Evolutionary conservation across 2,113 vertebrate genomes (phyloP), one percentile per base, ranked within the genome.

Genomic region (Leptobrachium ailaonicum): DNA sequence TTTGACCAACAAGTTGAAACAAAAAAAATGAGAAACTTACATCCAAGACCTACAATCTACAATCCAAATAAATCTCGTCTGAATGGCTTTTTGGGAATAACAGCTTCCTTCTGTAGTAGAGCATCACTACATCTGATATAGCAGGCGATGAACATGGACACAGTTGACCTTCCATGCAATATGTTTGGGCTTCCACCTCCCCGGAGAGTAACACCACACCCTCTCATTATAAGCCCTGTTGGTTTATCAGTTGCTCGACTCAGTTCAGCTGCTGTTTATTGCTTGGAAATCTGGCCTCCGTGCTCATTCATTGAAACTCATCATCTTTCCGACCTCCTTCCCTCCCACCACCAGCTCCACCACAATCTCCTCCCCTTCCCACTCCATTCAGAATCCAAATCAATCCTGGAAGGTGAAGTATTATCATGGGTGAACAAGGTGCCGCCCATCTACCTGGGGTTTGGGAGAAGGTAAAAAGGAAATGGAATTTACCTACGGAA

Each of bases 401-500:
- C 56, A 14, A 60, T 60, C 11, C 1, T 14, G 13, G 13, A 12
- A 50, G 47, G 8, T 50, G 8, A 3, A 60, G 56, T 12, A 13
- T 60, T 60, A 60, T 60, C 11, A 60, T 60, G 13, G 8, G 56
- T 60, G 56, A 54, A 50, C 20, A 44, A 7, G n/a, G 8, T 10
- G 62, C 44, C 54, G 50, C 54, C 41, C 41, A 54, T 6, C 56
- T 53, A 62, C 63, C 1, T 71, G 32, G 73, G 64, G 60, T 41
- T 44, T 41, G 44, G 44, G 63, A 76, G 62, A 63, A 60, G 45
- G 50, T 63, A 91, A 85, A 89, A 87, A 89, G 90, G 85, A 90
- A 92, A 92, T 90, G 86, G 92, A 94, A 96, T 96, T 98, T 98
- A 98, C 97, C 97, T 97, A 96, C 95, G 95, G 96, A 97, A 92